Conservation (phyloP, 2,113 vertebrate genomes). For the Pelobates fuscus region DNA sequence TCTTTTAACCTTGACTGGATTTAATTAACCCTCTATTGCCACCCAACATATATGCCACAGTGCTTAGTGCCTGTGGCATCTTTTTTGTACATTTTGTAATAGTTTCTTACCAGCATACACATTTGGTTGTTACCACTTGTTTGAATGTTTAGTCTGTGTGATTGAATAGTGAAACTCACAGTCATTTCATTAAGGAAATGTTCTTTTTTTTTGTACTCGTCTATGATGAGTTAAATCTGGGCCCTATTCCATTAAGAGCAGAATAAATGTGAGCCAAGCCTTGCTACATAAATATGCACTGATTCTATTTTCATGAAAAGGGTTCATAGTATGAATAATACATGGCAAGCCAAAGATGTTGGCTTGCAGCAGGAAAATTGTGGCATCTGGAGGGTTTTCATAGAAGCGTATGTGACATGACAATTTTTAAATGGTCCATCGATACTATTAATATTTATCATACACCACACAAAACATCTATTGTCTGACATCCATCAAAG, state of each 20-base stretch:
- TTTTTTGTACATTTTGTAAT: too few relatives aligned
- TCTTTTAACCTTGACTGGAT: too few relatives aligned
- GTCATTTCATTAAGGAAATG: too few relatives aligned
- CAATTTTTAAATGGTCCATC: conserved; percentile 57
- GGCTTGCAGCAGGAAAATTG: conserved; percentile 48
- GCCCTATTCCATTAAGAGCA: too few relatives aligned
- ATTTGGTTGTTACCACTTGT: too few relatives aligned
- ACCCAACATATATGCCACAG: too few relatives aligned
- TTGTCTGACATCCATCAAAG: conserved; percentile 61
- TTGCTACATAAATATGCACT: conserved; percentile 20
- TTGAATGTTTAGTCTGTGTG: too few relatives aligned
- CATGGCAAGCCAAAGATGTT: conserved; percentile 6
- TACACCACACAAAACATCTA: conserved; percentile 56
- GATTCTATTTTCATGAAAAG: conserved; percentile 33
- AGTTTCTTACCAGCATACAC: too few relatives aligned
- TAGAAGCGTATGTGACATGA: conserved; percentile 55
- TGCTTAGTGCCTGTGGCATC: too few relatives aligned
- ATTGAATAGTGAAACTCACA: background rate
- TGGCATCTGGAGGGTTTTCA: conserved; percentile 52
- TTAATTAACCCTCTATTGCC: too few relatives aligned
- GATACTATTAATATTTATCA: conserved; percentile 68
- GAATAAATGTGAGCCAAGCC: background rate
- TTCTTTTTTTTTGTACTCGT: too few relatives aligned
- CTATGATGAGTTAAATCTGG: too few relatives aligned
- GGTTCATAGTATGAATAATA: conserved; percentile 6